Conservation (phyloP, 92 coral and sea anemone genomes). For the Pocillopora grandis region DNA sequence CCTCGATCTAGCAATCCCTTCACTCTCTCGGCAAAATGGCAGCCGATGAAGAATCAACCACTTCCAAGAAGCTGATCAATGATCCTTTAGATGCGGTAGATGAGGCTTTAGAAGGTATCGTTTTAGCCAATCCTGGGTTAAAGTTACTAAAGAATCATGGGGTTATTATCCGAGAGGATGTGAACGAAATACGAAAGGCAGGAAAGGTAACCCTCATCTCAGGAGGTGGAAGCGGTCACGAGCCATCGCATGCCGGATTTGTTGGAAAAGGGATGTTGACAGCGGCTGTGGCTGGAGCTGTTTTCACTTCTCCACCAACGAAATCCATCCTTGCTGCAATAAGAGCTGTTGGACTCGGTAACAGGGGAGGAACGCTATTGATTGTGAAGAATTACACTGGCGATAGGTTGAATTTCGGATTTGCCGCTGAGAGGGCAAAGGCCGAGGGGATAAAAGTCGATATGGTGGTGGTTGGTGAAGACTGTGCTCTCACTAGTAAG, state of each 20-base stretch:
- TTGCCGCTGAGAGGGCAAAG: slow-evolving; percentile 96
- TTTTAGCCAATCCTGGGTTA: slow-evolving; percentile 78
- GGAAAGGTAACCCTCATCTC: slow-evolving; percentile 85
- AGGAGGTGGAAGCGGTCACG: slow-evolving; percentile 99
- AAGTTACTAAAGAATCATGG: slow-evolving; percentile 81
- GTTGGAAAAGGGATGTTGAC: slow-evolving; percentile 95
- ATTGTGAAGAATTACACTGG: slow-evolving; percentile 99
- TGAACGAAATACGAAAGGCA: slow-evolving; percentile 67
- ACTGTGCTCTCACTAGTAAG: slow-evolving; percentile 91
- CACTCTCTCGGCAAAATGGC: slow-evolving; percentile 49
- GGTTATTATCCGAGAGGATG: slow-evolving; percentile 80
- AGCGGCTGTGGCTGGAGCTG: slow-evolving; percentile 95
- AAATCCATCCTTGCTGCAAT: slow-evolving; percentile 92
- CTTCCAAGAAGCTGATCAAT: slow-evolving; percentile 83
- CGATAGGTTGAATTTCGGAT: slow-evolving; percentile 91
- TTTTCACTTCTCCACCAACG: slow-evolving; percentile 96
- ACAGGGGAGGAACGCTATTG: slow-evolving; percentile 79
- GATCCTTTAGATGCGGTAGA: slow-evolving; percentile 76
- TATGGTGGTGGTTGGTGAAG: slow-evolving; percentile 95
- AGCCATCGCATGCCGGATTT: slow-evolving; percentile 94
- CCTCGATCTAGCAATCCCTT: background rate
- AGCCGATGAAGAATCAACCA: slow-evolving; percentile 12
- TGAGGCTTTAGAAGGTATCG: slow-evolving; percentile 93
- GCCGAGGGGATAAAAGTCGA: slow-evolving; percentile 90
- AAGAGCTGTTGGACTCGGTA: slow-evolving; percentile 86